phyloP scores from a whole-genome alignment of 1,140 invertebrate genomes.

The Matsumurasca onukii region DNA sequence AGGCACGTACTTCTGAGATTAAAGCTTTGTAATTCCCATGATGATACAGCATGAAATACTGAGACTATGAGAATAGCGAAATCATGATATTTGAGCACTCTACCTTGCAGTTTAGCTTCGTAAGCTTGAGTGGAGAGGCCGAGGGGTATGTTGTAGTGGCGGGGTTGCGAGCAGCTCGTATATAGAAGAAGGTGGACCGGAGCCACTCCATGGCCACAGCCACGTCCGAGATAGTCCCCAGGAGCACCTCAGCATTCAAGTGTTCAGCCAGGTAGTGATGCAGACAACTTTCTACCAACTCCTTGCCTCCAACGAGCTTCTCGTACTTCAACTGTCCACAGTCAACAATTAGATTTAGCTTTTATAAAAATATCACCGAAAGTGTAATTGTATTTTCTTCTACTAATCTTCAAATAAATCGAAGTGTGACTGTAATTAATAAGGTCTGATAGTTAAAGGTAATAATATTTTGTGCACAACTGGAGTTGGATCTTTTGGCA shows the following conservation, averaged over 20 bases:
- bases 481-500: too few species aligned
- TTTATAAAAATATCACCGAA: neutral
- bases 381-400: too few species aligned
- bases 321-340: conserved; percentile 59
- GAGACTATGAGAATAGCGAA: too few species aligned
- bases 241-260: conserved; percentile 76
- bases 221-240: conserved; percentile 69
- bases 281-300: conserved; percentile 63
- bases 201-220: conserved; percentile 76
- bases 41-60: too few species aligned
- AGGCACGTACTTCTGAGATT: too few species aligned
- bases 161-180: conserved; percentile 69
- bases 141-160: conserved; percentile 62
- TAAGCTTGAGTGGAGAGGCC: conserved; percentile 54
- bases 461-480: too few species aligned
- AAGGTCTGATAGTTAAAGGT: too few species aligned
- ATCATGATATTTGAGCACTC: too few species aligned
- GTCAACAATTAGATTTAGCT: conserved; percentile 30
- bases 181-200: conserved; percentile 75
- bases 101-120: conserved; percentile 57
- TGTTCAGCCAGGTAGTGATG: conserved; percentile 74
- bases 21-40: too few species aligned
- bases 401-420: too few species aligned
- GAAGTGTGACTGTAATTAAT: too few species aligned
- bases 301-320: conserved; percentile 56